Evolutionary conservation across 2,888 invertebrate species (phyloP), one percentile per base, ranked within the genome.

Genomic region (Yponomeuta evonymella): DNA sequence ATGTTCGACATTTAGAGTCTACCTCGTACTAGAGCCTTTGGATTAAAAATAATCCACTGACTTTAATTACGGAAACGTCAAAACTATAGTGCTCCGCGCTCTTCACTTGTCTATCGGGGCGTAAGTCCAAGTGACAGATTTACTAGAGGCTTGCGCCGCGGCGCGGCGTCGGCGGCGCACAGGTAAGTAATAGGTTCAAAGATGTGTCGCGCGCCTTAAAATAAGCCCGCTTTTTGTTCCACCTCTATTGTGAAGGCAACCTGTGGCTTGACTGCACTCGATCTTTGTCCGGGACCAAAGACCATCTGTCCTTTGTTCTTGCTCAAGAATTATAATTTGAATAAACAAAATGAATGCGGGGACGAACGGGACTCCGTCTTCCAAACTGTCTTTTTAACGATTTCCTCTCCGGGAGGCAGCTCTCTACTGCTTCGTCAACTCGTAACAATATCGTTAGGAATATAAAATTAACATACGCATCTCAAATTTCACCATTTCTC

Each of bases 241-340:
- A 73, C 70, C 67, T 73, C 81, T 78, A 82, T 88, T 88, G 87
- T 87, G 77, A 33, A 69, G 33, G 74, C 74, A 79, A 80, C 83
- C 80, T 83, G 81, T 77, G 77, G 79, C 75, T 80, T 78, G 78
- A 80, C 76, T 75, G 80, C 86, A 78, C 90, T 91, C 82, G 79
- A 83, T 90, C 90, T 84, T 86, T 89, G 90, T 91, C 90, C 84
- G 77, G 79, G 79, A 76, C 77, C 73, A 71, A 78, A 77, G 70
- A 65, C 80, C 85, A 87, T 83, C 84, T 85, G 86, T 81, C 79
- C 78, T 80, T 88, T 89, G 89, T 90, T 88, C 87, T 85, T 89
- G 88, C 79, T 84, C 81, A 88, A 82, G 87, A 89, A 88, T 90
- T 90, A 83, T 83, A 89, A 90, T 90, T 80, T 83, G 82, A 85